These are phyloP conservation scores for Phymastichus coffea DNA, from an alignment of 1,140 invertebrate genomes.

Conservation along the genomic window DNA sequence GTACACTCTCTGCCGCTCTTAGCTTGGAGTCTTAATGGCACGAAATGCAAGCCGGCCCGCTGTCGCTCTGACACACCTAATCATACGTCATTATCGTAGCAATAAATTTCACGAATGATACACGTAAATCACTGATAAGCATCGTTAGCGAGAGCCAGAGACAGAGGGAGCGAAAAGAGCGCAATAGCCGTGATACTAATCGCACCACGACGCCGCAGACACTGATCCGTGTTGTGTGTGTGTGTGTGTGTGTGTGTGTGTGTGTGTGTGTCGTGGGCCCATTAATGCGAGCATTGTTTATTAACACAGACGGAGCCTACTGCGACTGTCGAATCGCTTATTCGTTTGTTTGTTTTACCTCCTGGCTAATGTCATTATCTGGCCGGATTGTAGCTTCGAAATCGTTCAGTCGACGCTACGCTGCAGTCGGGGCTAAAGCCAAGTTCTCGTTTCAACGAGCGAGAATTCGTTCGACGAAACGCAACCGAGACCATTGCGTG, in stretches of 20 bases:
- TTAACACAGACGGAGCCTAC: background rate
- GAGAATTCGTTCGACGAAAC: too few species aligned
- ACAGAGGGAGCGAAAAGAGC: too few species aligned
- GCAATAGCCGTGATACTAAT: background rate
- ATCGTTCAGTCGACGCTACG: too few species aligned
- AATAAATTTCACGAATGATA: slow-evolving; percentile 16
- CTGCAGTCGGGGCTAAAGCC: too few species aligned
- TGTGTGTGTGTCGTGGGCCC: background rate
- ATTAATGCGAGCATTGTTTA: slow-evolving; percentile 6
- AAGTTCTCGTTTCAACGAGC: too few species aligned
- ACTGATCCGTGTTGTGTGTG: background rate
- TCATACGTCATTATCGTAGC: slow-evolving; percentile 8
- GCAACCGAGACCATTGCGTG: too few species aligned
- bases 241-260: too few species aligned
- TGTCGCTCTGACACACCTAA: slow-evolving; percentile 1
- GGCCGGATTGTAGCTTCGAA: too few species aligned
- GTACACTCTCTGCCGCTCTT: too few species aligned
- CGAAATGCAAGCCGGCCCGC: too few species aligned
- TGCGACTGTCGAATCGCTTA: too few species aligned
- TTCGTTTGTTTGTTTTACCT: slow-evolving; percentile 7
- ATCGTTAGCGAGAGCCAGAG: background rate
- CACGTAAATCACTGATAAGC: slow-evolving; percentile 14
- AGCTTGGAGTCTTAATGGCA: too few species aligned
- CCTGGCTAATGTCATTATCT: slow-evolving; percentile 5
- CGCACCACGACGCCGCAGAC: background rate